These are phyloP conservation scores for Clarias platycephalus DNA, from an alignment of 2,797 vertebrate genomes.

Conservation along the genomic window DNA sequence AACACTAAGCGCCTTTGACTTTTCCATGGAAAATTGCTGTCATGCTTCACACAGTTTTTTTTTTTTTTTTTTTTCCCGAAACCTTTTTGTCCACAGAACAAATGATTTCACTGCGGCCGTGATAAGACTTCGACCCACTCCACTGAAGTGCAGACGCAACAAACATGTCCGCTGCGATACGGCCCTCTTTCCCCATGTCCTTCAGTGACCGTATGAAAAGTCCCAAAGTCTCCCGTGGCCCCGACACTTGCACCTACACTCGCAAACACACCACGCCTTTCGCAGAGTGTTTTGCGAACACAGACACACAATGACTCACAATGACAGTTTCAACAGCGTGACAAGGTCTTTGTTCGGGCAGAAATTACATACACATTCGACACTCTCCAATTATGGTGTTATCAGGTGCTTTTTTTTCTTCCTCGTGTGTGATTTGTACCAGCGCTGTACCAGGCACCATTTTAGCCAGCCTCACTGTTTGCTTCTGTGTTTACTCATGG, in stretches of 20 bases:
- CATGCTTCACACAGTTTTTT: background rate
- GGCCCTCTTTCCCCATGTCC: constrained; percentile 60
- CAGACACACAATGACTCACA: constrained; percentile 78
- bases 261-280: constrained; percentile 55
- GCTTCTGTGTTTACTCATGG: constrained; percentile 88
- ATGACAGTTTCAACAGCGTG: constrained; percentile 71
- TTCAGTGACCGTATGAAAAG: constrained; percentile 60
- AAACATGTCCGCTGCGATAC: constrained; percentile 59
- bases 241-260: constrained; percentile 25
- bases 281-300: constrained; percentile 66
- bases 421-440: constrained; percentile 65
- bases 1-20: background rate
- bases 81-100: constrained; percentile 68
- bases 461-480: constrained; percentile 77
- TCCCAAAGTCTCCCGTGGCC: background rate
- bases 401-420: constrained; percentile 79
- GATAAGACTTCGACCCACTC: constrained; percentile 69
- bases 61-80: constrained; percentile 13
- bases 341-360: constrained; percentile 72
- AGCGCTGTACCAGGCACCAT: constrained; percentile 84
- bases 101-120: constrained; percentile 61
- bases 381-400: constrained; percentile 77
- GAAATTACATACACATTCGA: constrained; percentile 69
- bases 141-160: constrained; percentile 54
- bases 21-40: constrained; percentile 12